Evolutionary conservation across 1,140 invertebrate genomes (phyloP).

Genomic region (Papilio glaucus): DNA sequence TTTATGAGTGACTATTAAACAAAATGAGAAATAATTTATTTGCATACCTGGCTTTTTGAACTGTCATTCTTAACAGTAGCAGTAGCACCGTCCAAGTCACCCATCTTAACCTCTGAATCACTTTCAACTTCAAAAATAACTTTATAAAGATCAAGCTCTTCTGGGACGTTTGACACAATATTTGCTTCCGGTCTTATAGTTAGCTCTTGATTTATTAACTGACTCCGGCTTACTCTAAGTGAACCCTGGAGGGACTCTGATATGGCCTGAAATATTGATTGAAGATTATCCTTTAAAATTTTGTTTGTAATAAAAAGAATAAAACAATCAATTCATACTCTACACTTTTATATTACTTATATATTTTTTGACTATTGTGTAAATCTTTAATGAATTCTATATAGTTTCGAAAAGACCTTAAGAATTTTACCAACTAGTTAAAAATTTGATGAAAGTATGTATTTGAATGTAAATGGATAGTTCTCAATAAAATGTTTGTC

Average conservation of each 20-base stretch:
- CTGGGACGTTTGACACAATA: slow-evolving; percentile 73
- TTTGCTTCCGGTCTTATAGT: slow-evolving; percentile 76
- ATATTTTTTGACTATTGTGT: background rate
- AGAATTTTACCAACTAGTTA: no score
- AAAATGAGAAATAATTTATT: slow-evolving; percentile 11
- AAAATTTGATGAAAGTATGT: no score
- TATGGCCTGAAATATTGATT: slow-evolving; percentile 65
- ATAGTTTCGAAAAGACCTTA: no score
- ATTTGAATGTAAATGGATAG: no score
- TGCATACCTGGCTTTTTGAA: slow-evolving; percentile 59
- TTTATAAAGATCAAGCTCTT: slow-evolving; percentile 70
- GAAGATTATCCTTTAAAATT: background rate
- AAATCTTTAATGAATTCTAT: background rate
- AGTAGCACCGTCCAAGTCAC: slow-evolving; percentile 59
- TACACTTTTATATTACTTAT: background rate
- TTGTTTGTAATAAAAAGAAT: background rate
- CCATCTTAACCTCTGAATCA: slow-evolving; percentile 68
- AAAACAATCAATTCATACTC: no score
- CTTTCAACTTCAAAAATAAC: slow-evolving; percentile 75
- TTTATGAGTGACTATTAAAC: background rate
- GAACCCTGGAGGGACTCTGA: slow-evolving; percentile 70
- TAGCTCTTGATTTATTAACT: slow-evolving; percentile 73
- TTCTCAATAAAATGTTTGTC: no score
- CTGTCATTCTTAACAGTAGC: slow-evolving; percentile 54
- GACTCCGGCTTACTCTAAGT: slow-evolving; percentile 68